A percentile compares a stretch with the other conserved stretches of the same genome.
These are phyloP conservation scores for Drosophila kurseongensis DNA, from an alignment of 1,140 invertebrate species.

Conservation along the genomic window DNA sequence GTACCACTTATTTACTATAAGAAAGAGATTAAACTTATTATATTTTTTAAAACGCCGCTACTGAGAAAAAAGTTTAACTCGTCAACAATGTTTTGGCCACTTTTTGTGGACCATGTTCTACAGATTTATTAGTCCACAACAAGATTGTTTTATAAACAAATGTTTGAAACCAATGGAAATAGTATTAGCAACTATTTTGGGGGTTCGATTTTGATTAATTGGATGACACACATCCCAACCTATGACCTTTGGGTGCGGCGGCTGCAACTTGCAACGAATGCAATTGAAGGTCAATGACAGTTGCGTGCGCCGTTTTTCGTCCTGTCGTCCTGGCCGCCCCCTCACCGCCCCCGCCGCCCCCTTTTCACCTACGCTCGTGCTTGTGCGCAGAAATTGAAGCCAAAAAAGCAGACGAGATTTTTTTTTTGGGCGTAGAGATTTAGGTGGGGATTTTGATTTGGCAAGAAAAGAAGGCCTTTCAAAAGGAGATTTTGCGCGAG, in stretches of 20 bases:
- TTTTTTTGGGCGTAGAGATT: conserved; percentile 36
- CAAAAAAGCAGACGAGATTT: conserved; percentile 43
- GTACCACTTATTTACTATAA: too few species aligned
- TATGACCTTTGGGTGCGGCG: conserved; percentile 80
- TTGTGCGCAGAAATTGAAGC: conserved; percentile 57
- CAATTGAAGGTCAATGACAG: conserved; percentile 81
- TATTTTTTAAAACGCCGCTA: not conserved
- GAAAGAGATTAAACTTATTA: too few species aligned
- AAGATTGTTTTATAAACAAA: not conserved
- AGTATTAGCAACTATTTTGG: not conserved
- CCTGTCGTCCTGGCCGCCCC: conserved; percentile 20
- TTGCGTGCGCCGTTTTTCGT: conserved; percentile 74
- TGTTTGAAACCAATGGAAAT: not conserved
- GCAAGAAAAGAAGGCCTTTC: not conserved
- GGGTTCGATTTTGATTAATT: conserved; percentile 55
- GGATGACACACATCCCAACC: conserved; percentile 55
- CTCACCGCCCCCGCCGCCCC: not conserved
- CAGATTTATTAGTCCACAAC: too few species aligned
- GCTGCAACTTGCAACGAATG: conserved; percentile 67
- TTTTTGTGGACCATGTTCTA: too few species aligned
- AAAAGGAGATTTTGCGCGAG: not conserved
- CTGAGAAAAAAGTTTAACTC: not conserved
- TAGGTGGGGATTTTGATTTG: conserved; percentile 3
- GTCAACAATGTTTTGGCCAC: not conserved
- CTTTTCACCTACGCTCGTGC: conserved; percentile 17